A percentile compares a stretch with the other conserved stretches of the same genome.
Conservation (phyloP, 2,888 invertebrate genomes). For the Balanococcus diminutus region DNA sequence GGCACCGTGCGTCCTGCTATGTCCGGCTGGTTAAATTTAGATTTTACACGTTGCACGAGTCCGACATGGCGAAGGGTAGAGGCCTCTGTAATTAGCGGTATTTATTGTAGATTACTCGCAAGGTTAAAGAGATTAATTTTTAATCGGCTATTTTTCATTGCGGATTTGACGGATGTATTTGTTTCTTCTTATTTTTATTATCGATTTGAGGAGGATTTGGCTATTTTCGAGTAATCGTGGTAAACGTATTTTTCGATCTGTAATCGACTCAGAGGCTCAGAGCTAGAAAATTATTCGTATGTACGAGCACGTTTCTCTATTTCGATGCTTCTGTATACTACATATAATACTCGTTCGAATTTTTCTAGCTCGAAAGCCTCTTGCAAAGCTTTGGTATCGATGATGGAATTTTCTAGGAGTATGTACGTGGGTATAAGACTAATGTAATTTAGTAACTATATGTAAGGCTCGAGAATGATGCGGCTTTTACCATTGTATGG, state of each 20-base stretch:
- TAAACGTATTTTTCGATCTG: background rate
- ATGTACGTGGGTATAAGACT: background rate
- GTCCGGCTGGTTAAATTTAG: conserved; percentile 6
- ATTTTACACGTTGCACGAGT: background rate
- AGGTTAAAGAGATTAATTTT: conserved; percentile 9
- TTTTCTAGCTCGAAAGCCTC: background rate
- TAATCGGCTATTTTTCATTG: background rate
- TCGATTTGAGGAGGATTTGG: background rate
- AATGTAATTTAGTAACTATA: background rate
- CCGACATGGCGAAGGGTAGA: background rate
- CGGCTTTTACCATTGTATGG: conserved; percentile 11
- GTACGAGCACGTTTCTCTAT: background rate
- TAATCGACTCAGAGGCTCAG: background rate
- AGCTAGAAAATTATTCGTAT: background rate
- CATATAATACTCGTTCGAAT: too few relatives aligned
- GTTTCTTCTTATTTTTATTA: background rate
- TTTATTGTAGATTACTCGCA: background rate
- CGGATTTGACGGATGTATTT: background rate
- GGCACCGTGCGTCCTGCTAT: background rate
- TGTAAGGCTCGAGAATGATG: background rate
- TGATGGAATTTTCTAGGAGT: background rate
- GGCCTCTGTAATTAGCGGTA: conserved; percentile 4
- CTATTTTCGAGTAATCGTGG: background rate
- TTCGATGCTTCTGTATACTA: background rate
- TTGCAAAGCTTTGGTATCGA: background rate